Base-by-base conservation (phyloP, 2,113 vertebrate genomes). In the Patagioenas fasciata region DNA sequence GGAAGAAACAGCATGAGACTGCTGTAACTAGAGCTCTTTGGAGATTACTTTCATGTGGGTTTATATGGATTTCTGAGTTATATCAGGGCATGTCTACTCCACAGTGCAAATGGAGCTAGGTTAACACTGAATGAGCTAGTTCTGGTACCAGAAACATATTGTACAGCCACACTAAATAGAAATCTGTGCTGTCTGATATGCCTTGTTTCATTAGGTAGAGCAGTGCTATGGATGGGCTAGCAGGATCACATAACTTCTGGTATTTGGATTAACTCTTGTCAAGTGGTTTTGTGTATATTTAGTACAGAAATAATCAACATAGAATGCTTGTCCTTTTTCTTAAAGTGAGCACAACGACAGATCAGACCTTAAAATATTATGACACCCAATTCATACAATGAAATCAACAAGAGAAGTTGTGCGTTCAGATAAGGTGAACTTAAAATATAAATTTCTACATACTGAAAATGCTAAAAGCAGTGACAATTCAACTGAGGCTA, bases 401-500 rank as follows among this genome's bases (percentile, higher is more conserved):
- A 57, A 87, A 84, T 56, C 28, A 85, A 66, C 31, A 25, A 15
- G 31, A 73, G 51, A 88, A 69, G 15, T 91, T 70, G 50, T 80
- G 28, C n/a, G 47, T 86, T 89, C 82, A 78, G 28, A 82, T 85
- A 81, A 89, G n/a, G 15, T 21, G 91, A 66, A 85, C 72, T 69
- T 72, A 47, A 89, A 93, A 80, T 73, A 79, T 10, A 31, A 47
- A 6, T 65, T 75, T 89, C 48, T 82, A 23, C 50, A 54, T 44
- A 53, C 28, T 80, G 71, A 85, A 95, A 94, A 62, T 73, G 38
- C 28, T 80, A 73, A 89, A 95, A 89, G 31, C 54, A 77, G n/a
- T 66, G 79, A 66, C 79, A 88, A 94, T 91, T 88, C 87, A 93
- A 58, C 77, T 80, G 74, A 96, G 89, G 89, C 66, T 89, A 89